phyloP scores from a whole-genome alignment of 2,113 vertebrate genomes.

The Rutilus rutilus region DNA sequence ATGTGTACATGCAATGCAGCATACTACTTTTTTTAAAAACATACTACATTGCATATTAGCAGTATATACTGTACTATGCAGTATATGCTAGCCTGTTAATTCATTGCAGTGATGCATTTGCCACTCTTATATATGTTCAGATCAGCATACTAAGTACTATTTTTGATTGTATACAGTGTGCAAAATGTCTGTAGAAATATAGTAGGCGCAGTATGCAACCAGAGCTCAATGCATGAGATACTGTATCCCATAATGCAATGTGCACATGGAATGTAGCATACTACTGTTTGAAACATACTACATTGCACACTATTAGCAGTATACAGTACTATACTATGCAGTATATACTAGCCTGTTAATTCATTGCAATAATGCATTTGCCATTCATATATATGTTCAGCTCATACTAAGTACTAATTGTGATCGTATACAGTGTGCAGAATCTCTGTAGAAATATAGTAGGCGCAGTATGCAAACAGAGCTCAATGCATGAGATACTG shows the following conservation, averaged over 20 bases:
- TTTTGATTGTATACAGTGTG: not conserved
- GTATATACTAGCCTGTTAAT: not conserved
- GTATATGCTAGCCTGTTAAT: not conserved
- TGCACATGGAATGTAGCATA: not conserved
- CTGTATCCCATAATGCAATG: not conserved
- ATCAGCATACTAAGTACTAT: not conserved
- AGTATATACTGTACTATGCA: not conserved
- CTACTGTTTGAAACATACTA: not conserved
- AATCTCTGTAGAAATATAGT: too few relatives aligned
- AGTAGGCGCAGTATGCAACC: not conserved
- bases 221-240: not conserved
- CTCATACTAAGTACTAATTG: too few relatives aligned
- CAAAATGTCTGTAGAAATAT: not conserved
- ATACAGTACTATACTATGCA: not conserved
- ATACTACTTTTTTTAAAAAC: not conserved
- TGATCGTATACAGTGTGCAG: too few relatives aligned
- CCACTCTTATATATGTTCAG: not conserved
- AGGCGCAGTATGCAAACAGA: too few relatives aligned
- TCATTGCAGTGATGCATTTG: too few relatives aligned
- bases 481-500: too few relatives aligned
- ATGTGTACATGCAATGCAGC: not conserved
- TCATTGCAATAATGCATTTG: not conserved
- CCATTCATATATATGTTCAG: too few relatives aligned
- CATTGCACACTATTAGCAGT: not conserved
- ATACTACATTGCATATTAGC: not conserved